Conservation (phyloP, 2,113 vertebrate species). For the Tringa solitaria region DNA sequence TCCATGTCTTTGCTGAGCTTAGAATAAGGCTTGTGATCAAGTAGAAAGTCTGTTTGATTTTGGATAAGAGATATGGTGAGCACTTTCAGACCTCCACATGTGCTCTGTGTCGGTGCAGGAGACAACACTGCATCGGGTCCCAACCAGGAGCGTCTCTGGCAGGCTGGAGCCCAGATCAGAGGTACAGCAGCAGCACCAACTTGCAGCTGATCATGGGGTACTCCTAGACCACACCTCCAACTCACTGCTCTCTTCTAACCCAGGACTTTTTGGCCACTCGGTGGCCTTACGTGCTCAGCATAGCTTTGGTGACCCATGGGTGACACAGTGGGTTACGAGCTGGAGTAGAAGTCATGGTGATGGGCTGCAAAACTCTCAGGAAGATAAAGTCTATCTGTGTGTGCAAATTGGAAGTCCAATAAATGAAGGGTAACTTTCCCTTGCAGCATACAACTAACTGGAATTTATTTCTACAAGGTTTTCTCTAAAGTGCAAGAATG, state of each 20-base stretch:
- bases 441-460: neutral
- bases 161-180: neutral
- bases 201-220: neutral
- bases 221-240: neutral
- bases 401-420: neutral
- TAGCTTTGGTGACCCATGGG: neutral
- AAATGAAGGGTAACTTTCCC: neutral
- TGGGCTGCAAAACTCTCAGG: neutral
- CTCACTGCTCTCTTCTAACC: neutral
- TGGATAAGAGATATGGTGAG: neutral
- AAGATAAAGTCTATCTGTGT: neutral
- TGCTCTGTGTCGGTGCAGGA: neutral
- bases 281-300: neutral
- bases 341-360: neutral
- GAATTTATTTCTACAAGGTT: neutral
- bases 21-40: neutral
- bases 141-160: neutral
- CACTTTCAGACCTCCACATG: neutral
- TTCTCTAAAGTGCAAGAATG: neutral
- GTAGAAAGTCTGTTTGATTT: neutral
- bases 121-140: fast-evolving
- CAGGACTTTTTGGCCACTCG: neutral
- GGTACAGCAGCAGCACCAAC: neutral
- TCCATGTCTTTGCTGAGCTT: neutral
- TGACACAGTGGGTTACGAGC: neutral